A percentile compares a stretch with the other conserved stretches of the same genome.
phyloP scores from a whole-genome alignment of 2,888 invertebrate genomes.

The Ennomos quercinarius region DNA sequence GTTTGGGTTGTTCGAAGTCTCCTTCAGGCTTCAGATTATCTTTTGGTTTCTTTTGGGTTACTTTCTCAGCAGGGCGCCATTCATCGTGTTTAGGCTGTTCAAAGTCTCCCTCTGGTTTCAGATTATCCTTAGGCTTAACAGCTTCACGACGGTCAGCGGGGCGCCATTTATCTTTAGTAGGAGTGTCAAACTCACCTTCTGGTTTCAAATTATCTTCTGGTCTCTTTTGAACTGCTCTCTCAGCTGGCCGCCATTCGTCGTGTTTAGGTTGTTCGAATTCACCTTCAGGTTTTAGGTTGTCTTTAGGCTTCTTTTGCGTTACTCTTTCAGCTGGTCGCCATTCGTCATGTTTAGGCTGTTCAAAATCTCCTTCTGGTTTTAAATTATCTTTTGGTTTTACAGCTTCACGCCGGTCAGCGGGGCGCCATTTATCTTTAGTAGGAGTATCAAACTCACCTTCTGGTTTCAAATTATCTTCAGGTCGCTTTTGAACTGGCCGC shows the following conservation, averaged over 20 bases:
- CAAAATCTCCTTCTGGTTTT: constrained; percentile 26
- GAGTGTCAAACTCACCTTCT: constrained; percentile 73
- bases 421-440: constrained; percentile 54
- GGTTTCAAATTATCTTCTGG: constrained; percentile 9
- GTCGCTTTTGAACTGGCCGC: constrained; percentile 65
- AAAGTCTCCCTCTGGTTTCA: constrained; percentile 60
- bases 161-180: constrained; percentile 57
- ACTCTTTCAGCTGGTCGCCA: constrained; percentile 70
- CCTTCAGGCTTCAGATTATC: constrained; percentile 88
- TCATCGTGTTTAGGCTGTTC: constrained; percentile 8
- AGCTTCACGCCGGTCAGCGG: constrained; percentile 44
- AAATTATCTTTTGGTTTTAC: no score
- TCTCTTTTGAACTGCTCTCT: background rate
- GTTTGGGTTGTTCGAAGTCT: constrained; percentile 78
- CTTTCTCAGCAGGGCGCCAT: constrained; percentile 30
- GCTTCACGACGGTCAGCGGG: constrained; percentile 57
- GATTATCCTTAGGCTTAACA: constrained; percentile 67
- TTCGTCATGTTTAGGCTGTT: constrained; percentile 49
- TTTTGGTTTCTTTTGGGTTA: constrained; percentile 53
- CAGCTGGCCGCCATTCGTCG: constrained; percentile 58
- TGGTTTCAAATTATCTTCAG: constrained; percentile 83
- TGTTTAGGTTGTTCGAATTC: constrained; percentile 74
- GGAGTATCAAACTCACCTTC: constrained; percentile 82
- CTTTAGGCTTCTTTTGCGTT: constrained; percentile 46
- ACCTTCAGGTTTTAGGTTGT: constrained; percentile 79